Percentiles rank a stretch among this genome's conserved stretches.
Evolutionary conservation across 2,113 vertebrate species (phyloP).

Genomic region (Engystomops pustulosus): DNA sequence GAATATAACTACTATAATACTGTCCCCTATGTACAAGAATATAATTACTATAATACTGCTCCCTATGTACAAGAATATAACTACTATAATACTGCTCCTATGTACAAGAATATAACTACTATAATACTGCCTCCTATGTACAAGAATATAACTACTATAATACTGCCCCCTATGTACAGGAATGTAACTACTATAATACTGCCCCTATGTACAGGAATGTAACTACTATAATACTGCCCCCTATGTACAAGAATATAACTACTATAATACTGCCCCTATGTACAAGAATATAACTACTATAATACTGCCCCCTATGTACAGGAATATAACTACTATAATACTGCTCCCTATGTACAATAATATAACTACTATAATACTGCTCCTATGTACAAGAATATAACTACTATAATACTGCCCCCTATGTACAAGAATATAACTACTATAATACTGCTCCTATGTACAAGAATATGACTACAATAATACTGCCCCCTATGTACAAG

Average conservation of each 20-base stretch:
- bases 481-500: background rate
- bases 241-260: conserved; percentile 13
- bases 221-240: conserved; percentile 3
- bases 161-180: background rate
- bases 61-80: conserved; percentile 1
- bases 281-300: background rate
- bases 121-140: conserved; percentile 3
- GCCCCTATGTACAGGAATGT: background rate
- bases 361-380: background rate
- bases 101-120: background rate
- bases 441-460: conserved; percentile 5
- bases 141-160: conserved; percentile 17
- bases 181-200: conserved; percentile 9
- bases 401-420: conserved; percentile 5
- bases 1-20: background rate
- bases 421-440: background rate
- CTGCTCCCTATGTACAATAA: background rate
- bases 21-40: background rate
- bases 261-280: conserved; percentile 3
- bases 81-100: conserved; percentile 6
- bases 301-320: background rate
- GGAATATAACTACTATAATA: background rate
- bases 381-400: conserved; percentile 3
- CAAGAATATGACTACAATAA: conserved; percentile 10
- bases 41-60: background rate